Percentiles rank a stretch among this genome's conserved stretches.
phyloP scores from a whole-genome alignment of 2,113 vertebrate genomes.

The Sitta europaea region DNA sequence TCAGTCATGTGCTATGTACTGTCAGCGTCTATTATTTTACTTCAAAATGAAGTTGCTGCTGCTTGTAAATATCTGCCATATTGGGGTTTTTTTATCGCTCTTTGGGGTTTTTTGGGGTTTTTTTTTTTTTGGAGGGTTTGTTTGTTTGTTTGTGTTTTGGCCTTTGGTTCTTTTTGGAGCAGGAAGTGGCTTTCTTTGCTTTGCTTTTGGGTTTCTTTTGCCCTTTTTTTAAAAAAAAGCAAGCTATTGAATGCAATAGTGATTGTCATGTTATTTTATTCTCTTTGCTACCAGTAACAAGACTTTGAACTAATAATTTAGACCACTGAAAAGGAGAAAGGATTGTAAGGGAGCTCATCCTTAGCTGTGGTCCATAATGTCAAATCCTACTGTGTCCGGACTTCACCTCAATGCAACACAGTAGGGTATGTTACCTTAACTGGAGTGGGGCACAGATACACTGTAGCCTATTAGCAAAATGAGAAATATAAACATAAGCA shows the following conservation, averaged over 20 bases:
- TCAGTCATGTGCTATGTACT: too few relatives aligned
- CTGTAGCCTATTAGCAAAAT: background rate
- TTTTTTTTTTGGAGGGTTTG: accelerated
- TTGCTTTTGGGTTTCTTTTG: background rate
- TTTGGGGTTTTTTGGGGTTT: too few relatives aligned
- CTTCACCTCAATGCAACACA: background rate
- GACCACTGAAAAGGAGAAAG: background rate
- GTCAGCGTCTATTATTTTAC: background rate
- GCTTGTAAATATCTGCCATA: background rate
- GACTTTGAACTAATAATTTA: background rate
- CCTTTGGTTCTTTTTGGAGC: background rate
- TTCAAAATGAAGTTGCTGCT: background rate
- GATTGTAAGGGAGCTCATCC: background rate
- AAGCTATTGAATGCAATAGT: background rate
- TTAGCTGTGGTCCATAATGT: background rate
- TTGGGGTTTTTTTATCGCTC: background rate
- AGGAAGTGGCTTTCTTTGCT: background rate
- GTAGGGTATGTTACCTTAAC: background rate
- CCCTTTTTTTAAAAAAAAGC: background rate
- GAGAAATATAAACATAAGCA: background rate
- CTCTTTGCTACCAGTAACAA: background rate
- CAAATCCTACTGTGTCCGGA: background rate
- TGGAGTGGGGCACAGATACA: background rate
- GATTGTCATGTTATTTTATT: background rate
- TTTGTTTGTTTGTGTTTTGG: background rate